A percentile compares a stretch with the other conserved stretches of the same genome.
Conservation (phyloP, 2,888 invertebrate genomes). For the Caenorhabditis wallacei region DNA sequence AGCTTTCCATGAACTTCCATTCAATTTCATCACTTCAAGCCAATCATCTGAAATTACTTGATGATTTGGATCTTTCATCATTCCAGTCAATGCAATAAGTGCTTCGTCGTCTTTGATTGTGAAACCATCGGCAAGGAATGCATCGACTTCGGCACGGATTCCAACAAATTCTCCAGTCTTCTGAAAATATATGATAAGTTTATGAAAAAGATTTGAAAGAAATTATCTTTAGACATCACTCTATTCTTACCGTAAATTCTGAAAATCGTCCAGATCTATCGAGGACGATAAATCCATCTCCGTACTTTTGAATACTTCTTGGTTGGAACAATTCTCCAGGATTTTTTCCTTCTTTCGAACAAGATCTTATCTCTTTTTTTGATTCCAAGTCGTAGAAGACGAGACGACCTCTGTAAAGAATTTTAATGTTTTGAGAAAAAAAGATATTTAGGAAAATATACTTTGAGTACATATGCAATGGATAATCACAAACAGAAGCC, state of each 20-base stretch:
- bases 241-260: constrained; percentile 64
- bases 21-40: constrained; percentile 78
- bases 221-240: neutral
- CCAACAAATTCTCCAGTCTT: constrained; percentile 61
- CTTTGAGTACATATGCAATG: constrained; percentile 79
- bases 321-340: constrained; percentile 80
- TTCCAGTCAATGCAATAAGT: constrained; percentile 77
- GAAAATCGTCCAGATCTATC: constrained; percentile 81
- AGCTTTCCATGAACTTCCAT: constrained; percentile 79
- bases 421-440: neutral
- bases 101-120: constrained; percentile 74
- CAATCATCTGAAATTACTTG: constrained; percentile 81
- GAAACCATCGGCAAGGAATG: constrained; percentile 80
- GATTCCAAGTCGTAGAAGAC: constrained; percentile 72
- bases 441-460: constrained; percentile 36
- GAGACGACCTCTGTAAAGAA: constrained; percentile 73
- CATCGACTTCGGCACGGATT: constrained; percentile 77
- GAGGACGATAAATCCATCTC: constrained; percentile 72
- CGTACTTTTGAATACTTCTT: constrained; percentile 72
- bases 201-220: neutral
- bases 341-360: constrained; percentile 73
- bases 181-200: neutral
- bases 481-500: constrained; percentile 71
- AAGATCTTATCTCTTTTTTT: constrained; percentile 63
- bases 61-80: constrained; percentile 73